Base-by-base conservation (phyloP, 2,797 vertebrate species). In the Chelon auratus region DNA sequence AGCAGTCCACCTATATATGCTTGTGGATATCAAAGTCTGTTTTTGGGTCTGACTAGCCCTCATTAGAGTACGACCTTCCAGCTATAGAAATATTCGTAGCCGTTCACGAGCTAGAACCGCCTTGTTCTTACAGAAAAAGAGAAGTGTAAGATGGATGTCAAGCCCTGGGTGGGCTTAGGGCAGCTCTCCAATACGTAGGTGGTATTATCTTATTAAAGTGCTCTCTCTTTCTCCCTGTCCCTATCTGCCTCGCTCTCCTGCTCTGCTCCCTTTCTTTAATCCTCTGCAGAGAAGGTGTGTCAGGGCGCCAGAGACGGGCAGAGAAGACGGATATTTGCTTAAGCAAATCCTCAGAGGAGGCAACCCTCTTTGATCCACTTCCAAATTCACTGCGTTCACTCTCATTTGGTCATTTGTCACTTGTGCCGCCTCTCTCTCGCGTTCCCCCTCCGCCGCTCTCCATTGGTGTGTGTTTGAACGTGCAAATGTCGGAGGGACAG, bases 251-350 rank as follows among this genome's bases (percentile, higher is more conserved):
- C 53, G 77, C 83, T 82, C 68, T 78, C 81, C 84, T 24, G 81
- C 65, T 77, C 61, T 65, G 51, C 68, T 82, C 68, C 66, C 68
- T 69, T 58, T 81, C 77, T 85, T 86, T 89, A 92, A 92, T 92
- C 90, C 87, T 79, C 85, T 85, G 86, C 88, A 88, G 83, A 85
- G 81, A 65, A 90, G 89, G 85, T 88, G 86, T 86, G 84, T 81
- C 70, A 81, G 66, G 66, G 75, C 54, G 62, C 68, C 52, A 57
- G 61, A 52, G 73, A 75, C 42, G 4, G 61, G 17, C 33, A 79
- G 66, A 78, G 70, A 83, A 83, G 86, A 90, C 82, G 86, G 83
- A 84, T 91, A 90, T 93, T 91, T 91, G 87, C 88, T 91, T 88
- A 91, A 90, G 75, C 87, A 91, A 90, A 91, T 89, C 86, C 86